Evolutionary conservation across 2,113 vertebrate genomes (phyloP).

Genomic region (Alaudala cheleensis): DNA sequence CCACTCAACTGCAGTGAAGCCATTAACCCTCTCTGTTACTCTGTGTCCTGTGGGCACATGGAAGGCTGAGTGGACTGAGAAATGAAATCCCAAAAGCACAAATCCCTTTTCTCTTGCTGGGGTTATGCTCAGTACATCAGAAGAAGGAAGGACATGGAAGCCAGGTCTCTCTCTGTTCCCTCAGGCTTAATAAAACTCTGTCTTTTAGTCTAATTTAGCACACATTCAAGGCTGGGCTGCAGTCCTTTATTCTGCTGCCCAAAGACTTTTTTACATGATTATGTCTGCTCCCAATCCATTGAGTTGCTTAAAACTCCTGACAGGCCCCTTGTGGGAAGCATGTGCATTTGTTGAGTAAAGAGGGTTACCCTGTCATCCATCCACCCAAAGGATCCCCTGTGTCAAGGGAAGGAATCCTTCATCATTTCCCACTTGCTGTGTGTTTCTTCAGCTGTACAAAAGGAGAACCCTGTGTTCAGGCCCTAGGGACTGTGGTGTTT

Average conservation of each 20-base stretch:
- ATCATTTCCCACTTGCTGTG: neutral
- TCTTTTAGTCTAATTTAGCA: neutral
- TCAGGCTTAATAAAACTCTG: neutral
- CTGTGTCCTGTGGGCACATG: neutral
- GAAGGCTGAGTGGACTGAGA: neutral
- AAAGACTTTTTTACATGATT: neutral
- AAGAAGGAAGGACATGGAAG: neutral
- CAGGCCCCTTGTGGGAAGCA: neutral
- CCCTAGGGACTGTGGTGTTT: neutral
- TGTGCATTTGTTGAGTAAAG: neutral
- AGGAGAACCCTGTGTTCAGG: neutral
- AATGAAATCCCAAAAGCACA: neutral
- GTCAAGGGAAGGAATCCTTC: neutral
- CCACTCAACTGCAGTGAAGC: neutral
- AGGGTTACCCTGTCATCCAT: neutral
- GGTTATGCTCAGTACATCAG: neutral
- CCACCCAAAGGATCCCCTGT: neutral
- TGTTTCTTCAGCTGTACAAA: conserved; percentile 2
- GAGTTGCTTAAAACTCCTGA: neutral
- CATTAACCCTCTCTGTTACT: conserved; percentile 26
- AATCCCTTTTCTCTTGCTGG: neutral
- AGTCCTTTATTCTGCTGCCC: neutral
- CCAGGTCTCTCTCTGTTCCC: neutral
- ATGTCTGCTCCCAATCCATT: neutral
- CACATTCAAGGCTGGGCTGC: neutral